Conservation (phyloP, 2,113 vertebrate species). For the Oenanthe oenanthe region DNA sequence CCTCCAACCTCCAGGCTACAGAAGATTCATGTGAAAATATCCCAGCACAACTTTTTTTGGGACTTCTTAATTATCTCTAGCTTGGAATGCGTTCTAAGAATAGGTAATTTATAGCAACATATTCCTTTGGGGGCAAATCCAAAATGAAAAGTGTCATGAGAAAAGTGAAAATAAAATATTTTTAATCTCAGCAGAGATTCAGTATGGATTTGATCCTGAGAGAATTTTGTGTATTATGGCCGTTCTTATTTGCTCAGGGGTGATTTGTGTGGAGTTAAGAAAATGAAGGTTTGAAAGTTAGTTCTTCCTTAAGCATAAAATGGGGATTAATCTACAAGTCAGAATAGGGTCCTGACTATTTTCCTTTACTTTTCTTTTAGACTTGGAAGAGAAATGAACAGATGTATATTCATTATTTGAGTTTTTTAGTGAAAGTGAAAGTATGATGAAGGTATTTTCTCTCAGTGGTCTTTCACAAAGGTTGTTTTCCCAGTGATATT, state of each 20-base stretch:
- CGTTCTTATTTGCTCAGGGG: background rate
- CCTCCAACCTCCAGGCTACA: background rate
- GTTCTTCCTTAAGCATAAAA: background rate
- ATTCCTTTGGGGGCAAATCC: background rate
- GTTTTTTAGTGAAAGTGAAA: background rate
- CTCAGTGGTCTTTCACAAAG: background rate
- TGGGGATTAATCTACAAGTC: background rate
- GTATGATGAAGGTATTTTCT: background rate
- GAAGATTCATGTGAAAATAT: background rate
- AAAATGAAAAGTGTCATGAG: background rate
- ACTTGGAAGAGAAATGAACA: background rate
- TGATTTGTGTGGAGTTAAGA: background rate
- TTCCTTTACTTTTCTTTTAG: background rate
- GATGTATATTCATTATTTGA: background rate
- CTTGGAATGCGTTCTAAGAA: rapidly evolving
- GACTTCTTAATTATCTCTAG: background rate
- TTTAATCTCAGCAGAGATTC: background rate
- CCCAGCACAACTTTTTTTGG: background rate
- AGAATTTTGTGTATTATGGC: background rate
- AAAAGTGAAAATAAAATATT: constrained; percentile 4
- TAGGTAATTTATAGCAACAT: background rate
- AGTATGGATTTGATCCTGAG: background rate
- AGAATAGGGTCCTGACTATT: background rate
- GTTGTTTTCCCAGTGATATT: background rate
- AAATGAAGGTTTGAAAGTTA: background rate